Conservation (phyloP, 2,113 vertebrate species). For the Anas platyrhynchos region DNA sequence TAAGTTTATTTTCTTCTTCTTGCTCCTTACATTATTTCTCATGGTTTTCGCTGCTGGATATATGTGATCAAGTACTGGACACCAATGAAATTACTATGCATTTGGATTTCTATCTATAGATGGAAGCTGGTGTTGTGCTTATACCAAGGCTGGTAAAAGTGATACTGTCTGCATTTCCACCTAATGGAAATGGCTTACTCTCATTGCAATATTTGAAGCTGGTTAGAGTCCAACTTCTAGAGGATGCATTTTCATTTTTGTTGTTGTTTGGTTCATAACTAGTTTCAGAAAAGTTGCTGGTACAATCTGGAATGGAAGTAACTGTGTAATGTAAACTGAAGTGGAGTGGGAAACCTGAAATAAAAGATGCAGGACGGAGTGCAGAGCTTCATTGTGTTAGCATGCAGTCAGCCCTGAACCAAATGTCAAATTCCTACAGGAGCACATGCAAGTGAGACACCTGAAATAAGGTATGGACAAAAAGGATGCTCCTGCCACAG, state of each 20-base stretch:
- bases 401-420: neutral
- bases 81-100: neutral
- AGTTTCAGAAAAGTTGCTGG: neutral
- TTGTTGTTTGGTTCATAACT: no score
- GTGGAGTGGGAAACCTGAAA: neutral
- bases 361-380: neutral
- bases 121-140: neutral
- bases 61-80: neutral
- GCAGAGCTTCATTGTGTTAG: neutral
- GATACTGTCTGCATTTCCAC: neutral
- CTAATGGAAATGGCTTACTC: neutral
- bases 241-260: no score
- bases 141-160: neutral
- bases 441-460: neutral
- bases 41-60: neutral
- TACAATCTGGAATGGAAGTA: neutral
- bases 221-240: neutral
- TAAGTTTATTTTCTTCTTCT: neutral
- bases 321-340: neutral
- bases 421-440: neutral
- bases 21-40: neutral
- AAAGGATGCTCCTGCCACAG: neutral
- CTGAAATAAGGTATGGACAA: neutral
- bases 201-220: neutral
- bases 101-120: neutral